phyloP scores from a whole-genome alignment of 2,797 vertebrate genomes.

The Catostomus latipinnis region DNA sequence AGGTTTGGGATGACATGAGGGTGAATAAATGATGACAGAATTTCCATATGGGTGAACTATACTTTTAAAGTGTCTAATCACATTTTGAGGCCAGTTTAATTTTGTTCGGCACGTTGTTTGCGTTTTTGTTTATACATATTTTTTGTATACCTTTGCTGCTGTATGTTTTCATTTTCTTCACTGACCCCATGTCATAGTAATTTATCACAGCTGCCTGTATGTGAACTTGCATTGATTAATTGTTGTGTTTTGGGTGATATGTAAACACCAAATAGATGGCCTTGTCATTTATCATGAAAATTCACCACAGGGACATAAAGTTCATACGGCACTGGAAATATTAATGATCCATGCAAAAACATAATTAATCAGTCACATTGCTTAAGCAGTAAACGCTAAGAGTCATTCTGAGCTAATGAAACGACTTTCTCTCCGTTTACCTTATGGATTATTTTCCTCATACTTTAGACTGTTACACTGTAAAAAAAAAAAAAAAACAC shows the following conservation, averaged over 20 bases:
- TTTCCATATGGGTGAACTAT: too few species aligned
- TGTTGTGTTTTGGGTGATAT: conserved; percentile 64
- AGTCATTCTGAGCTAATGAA: conserved; percentile 5
- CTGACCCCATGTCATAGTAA: conserved; percentile 67
- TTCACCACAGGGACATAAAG: conserved; percentile 64
- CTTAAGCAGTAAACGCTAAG: conserved; percentile 35
- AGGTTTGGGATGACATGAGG: too few species aligned
- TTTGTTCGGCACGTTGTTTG: too few species aligned
- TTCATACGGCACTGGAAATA: conserved; percentile 70
- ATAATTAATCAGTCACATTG: conserved; percentile 64
- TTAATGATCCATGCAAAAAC: conserved; percentile 64
- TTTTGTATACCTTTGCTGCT: conserved; percentile 12
- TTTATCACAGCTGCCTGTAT: conserved; percentile 70
- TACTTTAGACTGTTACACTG: too few species aligned
- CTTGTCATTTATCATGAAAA: conserved; percentile 72
- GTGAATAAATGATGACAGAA: too few species aligned
- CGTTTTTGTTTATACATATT: not conserved
- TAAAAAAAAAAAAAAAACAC: too few species aligned
- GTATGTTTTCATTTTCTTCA: conserved; percentile 57
- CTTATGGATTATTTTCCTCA: too few species aligned
- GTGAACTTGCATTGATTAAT: conserved; percentile 70
- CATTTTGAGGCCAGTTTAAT: too few species aligned
- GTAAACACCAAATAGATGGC: conserved; percentile 71
- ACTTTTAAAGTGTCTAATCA: too few species aligned
- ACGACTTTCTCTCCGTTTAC: not conserved